Percentiles rank a stretch among this genome's conserved stretches.
These are phyloP conservation scores for Aphyosemion australe DNA, from an alignment of 2,113 vertebrate species.

Conservation along the genomic window DNA sequence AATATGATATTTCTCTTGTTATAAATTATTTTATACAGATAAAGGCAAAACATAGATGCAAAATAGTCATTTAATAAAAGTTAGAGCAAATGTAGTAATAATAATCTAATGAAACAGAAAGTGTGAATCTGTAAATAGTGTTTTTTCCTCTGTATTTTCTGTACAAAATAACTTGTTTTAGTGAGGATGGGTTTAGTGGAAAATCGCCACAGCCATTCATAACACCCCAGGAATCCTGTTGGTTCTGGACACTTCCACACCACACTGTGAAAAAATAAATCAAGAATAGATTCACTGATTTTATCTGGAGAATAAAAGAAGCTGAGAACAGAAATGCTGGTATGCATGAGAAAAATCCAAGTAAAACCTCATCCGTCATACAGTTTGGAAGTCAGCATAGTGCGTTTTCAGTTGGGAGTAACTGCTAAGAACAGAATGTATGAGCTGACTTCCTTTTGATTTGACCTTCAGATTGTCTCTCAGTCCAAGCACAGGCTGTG, in stretches of 20 bases:
- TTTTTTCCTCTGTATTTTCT: too few relatives aligned
- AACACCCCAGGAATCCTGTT: constrained; percentile 13
- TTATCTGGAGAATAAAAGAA: constrained; percentile 8
- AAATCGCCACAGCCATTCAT: neutral
- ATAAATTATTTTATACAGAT: too few relatives aligned
- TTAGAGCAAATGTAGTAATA: too few relatives aligned
- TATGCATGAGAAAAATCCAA: constrained; percentile 1
- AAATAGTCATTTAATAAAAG: too few relatives aligned
- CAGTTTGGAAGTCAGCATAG: constrained; percentile 1
- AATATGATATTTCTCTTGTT: too few relatives aligned
- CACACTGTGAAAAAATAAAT: constrained; percentile 7
- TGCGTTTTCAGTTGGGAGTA: constrained; percentile 29
- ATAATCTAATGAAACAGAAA: too few relatives aligned
- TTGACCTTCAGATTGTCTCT: constrained; percentile 33
- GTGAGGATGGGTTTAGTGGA: too few relatives aligned
- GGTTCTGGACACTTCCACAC: neutral
- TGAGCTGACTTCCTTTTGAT: constrained; percentile 26
- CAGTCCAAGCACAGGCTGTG: constrained; percentile 27
- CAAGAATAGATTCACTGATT: constrained; percentile 5
- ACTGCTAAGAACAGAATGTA: constrained; percentile 28
- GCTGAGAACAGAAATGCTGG: neutral
- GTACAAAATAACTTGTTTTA: too few relatives aligned
- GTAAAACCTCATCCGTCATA: constrained; percentile 6
- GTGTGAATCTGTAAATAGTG: too few relatives aligned
- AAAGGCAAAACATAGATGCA: too few relatives aligned